Evolutionary conservation across 2,113 vertebrate species (phyloP).

Genomic region (Cyprinus carpio): DNA sequence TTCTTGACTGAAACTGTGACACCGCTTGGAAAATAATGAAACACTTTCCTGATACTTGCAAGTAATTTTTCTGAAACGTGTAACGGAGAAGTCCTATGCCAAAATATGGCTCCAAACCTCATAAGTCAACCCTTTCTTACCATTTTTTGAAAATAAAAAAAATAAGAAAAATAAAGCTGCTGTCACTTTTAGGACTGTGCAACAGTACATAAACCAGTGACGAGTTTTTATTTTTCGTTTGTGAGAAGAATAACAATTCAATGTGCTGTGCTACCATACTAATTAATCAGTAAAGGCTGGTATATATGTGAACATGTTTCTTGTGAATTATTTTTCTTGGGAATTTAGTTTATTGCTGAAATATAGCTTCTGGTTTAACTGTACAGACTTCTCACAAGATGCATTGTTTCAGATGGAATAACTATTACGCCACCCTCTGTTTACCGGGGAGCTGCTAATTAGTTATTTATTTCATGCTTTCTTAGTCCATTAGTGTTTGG

Average conservation of each 20-base stretch:
- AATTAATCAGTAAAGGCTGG: background rate
- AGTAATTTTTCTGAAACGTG: slow-evolving; percentile 51
- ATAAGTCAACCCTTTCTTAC: background rate
- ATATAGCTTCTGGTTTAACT: background rate
- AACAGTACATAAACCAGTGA: background rate
- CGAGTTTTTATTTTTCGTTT: background rate
- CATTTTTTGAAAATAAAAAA: background rate
- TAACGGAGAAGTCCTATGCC: background rate
- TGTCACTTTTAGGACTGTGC: background rate
- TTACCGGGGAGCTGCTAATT: too few species aligned
- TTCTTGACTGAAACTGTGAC: slow-evolving; percentile 69
- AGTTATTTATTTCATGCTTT: too few species aligned
- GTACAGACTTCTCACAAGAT: background rate
- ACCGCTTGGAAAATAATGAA: slow-evolving; percentile 76
- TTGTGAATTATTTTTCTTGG: background rate
- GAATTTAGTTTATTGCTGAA: background rate
- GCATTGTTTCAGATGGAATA: background rate
- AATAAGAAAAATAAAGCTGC: background rate
- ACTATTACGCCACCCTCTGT: background rate
- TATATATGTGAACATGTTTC: background rate
- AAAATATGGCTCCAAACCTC: background rate
- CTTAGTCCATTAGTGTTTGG: background rate
- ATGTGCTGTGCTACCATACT: background rate
- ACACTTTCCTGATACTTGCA: slow-evolving; percentile 70
- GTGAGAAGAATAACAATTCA: background rate